Evolutionary conservation across 2,797 vertebrate species (phyloP).

Genomic region (Eleutherodactylus coqui): DNA sequence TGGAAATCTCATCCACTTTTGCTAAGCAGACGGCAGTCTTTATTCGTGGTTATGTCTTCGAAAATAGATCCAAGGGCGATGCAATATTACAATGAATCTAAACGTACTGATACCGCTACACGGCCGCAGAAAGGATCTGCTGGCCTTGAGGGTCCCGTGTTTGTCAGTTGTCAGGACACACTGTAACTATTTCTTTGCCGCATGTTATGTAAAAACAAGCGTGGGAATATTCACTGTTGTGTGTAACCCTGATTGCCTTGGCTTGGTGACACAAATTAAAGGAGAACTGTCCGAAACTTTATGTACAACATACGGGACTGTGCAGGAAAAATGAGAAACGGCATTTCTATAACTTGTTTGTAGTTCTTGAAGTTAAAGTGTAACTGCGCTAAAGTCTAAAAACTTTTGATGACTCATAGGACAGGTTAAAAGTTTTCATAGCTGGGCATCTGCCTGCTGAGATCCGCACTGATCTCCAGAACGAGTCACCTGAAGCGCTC

Average conservation of each 20-base stretch:
- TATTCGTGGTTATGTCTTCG: constrained; percentile 25
- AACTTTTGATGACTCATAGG: no score
- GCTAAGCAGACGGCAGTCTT: constrained; percentile 5
- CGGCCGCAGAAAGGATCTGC: background rate
- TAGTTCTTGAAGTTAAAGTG: background rate
- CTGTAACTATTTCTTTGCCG: background rate
- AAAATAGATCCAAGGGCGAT: background rate
- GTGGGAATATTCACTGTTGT: background rate
- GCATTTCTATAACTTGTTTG: background rate
- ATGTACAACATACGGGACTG: background rate
- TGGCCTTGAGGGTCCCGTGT: background rate
- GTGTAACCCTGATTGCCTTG: background rate
- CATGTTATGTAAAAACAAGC: constrained; percentile 5
- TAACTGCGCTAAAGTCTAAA: no score
- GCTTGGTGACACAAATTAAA: background rate
- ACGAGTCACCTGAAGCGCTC: no score
- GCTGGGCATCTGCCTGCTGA: no score
- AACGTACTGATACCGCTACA: background rate
- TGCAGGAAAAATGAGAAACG: background rate
- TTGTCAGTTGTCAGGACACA: background rate
- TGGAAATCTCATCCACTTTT: constrained; percentile 33
- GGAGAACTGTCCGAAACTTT: background rate
- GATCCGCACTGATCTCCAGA: no score
- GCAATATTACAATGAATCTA: background rate
- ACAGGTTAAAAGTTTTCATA: no score